phyloP scores from a whole-genome alignment of 2,113 vertebrate species.

The Stomatorhinus ivindoensis region DNA sequence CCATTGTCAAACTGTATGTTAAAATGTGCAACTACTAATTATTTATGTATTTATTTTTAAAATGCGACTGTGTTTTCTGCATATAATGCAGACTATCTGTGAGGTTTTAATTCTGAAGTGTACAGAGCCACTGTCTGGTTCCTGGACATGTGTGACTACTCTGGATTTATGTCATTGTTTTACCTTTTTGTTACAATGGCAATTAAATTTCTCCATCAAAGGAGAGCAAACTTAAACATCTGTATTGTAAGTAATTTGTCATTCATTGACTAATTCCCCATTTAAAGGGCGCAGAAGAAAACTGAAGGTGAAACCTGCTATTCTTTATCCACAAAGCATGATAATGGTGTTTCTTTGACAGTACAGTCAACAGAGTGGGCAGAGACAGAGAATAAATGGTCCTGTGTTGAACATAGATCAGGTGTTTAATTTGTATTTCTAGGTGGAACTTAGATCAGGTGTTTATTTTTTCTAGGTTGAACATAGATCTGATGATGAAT shows the following conservation, averaged over 20 bases:
- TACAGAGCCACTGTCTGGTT: not conserved
- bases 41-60: constrained; percentile 17
- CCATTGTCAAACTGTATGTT: not conserved
- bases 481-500: not conserved
- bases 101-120: constrained; percentile 12
- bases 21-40: not conserved
- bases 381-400: not conserved
- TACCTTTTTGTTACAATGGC: constrained; percentile 8
- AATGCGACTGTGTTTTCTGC: constrained; percentile 20
- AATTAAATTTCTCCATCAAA: constrained; percentile 9
- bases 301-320: not conserved
- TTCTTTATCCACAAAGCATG: not conserved
- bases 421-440: not conserved
- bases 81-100: constrained; percentile 16
- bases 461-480: not conserved
- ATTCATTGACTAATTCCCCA: not conserved
- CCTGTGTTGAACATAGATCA: not conserved
- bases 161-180: constrained; percentile 7
- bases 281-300: not conserved
- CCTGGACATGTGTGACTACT: not conserved
- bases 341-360: not conserved
- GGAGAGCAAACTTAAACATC: not conserved
- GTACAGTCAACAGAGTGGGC: not conserved
- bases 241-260: not conserved
- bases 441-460: not conserved